phyloP scores from a whole-genome alignment of 2,113 vertebrate species.

The Apodemus sylvaticus region DNA sequence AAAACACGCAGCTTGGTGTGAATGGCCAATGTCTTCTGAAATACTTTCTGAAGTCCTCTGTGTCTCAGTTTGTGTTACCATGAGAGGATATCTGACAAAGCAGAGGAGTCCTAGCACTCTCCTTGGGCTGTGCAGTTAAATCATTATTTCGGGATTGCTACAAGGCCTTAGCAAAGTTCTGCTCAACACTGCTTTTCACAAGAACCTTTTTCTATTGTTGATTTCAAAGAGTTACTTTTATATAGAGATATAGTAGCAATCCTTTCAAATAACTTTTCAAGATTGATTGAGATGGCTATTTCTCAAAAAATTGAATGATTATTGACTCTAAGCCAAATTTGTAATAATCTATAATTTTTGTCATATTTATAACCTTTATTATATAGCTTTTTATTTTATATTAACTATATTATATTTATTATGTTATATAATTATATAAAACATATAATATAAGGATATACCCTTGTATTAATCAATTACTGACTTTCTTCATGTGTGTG shows the following conservation, averaged over 20 bases:
- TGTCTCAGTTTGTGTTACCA: not conserved
- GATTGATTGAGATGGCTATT: not conserved
- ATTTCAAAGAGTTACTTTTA: not conserved
- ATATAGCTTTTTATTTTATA: not conserved
- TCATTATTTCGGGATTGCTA: not conserved
- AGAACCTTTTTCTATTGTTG: not conserved
- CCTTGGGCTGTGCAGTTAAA: not conserved
- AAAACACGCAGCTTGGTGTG: not conserved
- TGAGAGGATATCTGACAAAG: not conserved
- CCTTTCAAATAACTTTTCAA: slow-evolving; percentile 11
- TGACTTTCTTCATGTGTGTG: not conserved
- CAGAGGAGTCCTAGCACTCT: not conserved
- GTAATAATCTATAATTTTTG: slow-evolving; percentile 23
- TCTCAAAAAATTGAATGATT: not conserved
- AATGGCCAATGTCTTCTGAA: not conserved
- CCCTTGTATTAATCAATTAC: not conserved
- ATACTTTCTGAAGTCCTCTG: not conserved
- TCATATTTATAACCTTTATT: not conserved
- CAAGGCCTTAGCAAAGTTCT: not conserved
- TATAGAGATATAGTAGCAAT: not conserved
- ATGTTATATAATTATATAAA: not conserved
- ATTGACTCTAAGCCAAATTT: not conserved
- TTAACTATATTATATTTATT: not conserved
- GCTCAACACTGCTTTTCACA: not conserved
- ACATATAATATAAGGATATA: not conserved